A percentile compares a stretch with the other conserved stretches of the same genome.
These are phyloP conservation scores for Triplophysa yarkandensis DNA, from an alignment of 2,797 vertebrate genomes.

Conservation along the genomic window DNA sequence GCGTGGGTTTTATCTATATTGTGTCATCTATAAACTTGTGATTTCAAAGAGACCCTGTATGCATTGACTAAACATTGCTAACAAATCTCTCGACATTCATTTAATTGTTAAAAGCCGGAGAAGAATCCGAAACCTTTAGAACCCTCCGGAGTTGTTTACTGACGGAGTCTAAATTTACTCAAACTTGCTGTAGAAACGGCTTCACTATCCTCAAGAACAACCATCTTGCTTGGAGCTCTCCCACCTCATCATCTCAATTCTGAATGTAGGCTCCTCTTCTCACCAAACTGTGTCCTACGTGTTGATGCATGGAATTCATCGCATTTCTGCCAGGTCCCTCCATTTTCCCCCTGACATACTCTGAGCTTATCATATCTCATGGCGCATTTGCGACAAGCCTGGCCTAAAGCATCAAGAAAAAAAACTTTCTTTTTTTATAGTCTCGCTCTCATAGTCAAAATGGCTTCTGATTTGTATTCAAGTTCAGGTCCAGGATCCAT, in stretches of 20 bases:
- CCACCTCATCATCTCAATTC: conserved; percentile 38
- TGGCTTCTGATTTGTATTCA: conserved; percentile 48
- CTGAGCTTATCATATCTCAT: conserved; percentile 48
- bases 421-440: conserved; percentile 18
- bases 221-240: background rate
- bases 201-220: conserved; percentile 6
- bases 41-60: background rate
- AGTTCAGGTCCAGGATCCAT: conserved; percentile 24
- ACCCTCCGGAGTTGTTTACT: conserved; percentile 24
- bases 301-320: conserved; percentile 33
- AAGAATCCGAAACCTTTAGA: conserved; percentile 18
- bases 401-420: conserved; percentile 19
- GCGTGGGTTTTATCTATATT: background rate
- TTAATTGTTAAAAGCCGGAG: conserved; percentile 4
- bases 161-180: conserved; percentile 18
- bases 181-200: conserved; percentile 15
- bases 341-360: conserved; percentile 46
- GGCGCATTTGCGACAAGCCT: conserved; percentile 41
- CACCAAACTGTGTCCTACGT: conserved; percentile 39
- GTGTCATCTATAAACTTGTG: background rate
- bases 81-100: conserved; percentile 16
- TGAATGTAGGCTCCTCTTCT: conserved; percentile 37
- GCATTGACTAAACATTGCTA: conserved; percentile 2
- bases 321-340: conserved; percentile 29
- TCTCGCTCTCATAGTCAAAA: conserved; percentile 22